Evolutionary conservation across 2,113 vertebrate species (phyloP).

Genomic region (Dendrocopos noguchii): DNA sequence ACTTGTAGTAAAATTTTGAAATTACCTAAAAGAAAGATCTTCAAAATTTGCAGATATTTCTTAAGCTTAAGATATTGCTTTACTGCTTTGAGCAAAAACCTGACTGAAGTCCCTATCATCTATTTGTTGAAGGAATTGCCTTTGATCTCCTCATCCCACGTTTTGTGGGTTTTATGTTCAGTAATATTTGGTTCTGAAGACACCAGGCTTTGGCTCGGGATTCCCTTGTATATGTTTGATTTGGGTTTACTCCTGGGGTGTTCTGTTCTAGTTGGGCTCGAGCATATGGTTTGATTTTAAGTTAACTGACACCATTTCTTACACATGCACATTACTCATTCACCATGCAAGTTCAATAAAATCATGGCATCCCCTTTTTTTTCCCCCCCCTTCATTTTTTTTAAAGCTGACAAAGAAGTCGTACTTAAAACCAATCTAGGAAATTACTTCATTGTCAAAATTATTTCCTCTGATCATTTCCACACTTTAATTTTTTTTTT

Average conservation of each 20-base stretch:
- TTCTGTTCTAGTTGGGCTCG: slow-evolving; percentile 6
- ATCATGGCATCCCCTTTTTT: slow-evolving; percentile 1
- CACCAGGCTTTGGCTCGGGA: neutral
- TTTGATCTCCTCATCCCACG: neutral
- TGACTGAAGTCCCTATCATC: neutral
- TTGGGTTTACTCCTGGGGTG: slow-evolving; percentile 43
- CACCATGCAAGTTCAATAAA: slow-evolving; percentile 59
- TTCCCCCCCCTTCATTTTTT: slow-evolving; percentile 44
- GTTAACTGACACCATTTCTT: slow-evolving; percentile 60
- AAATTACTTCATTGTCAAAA: slow-evolving; percentile 74
- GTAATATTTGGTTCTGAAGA: neutral
- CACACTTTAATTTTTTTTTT: slow-evolving; percentile 55
- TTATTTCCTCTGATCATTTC: slow-evolving; percentile 70
- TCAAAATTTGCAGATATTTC: neutral
- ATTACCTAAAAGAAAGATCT: neutral
- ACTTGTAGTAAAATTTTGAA: neutral
- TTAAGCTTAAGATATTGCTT: neutral
- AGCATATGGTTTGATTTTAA: slow-evolving; percentile 67
- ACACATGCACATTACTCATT: slow-evolving; percentile 64
- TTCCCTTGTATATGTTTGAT: neutral
- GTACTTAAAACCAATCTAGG: slow-evolving; percentile 65
- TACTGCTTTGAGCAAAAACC: neutral
- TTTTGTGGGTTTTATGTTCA: neutral
- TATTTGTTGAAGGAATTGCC: neutral
- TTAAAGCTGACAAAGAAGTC: slow-evolving; percentile 69